Percentiles rank a stretch among this genome's conserved stretches.
These are phyloP conservation scores for Oasisia sp. DNA, from an alignment of 2,888 invertebrate genomes.

Conservation along the genomic window DNA sequence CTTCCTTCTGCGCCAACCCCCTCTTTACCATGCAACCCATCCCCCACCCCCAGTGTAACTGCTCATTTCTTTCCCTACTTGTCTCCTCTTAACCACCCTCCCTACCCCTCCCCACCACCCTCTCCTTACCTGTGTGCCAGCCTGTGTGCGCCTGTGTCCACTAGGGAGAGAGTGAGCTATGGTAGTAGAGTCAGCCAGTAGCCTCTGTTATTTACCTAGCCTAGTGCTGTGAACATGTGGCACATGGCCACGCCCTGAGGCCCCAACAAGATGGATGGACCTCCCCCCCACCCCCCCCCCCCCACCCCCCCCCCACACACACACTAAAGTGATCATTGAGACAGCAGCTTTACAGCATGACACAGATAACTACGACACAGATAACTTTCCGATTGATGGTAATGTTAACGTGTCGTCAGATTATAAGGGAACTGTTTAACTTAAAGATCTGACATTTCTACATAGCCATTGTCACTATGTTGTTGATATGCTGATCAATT, in stretches of 20 bases:
- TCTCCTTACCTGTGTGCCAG: background rate
- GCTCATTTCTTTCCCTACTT: background rate
- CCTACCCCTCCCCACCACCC: background rate
- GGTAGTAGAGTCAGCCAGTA: background rate
- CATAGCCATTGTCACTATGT: too few relatives aligned
- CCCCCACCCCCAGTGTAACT: too few relatives aligned
- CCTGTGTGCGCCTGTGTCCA: background rate
- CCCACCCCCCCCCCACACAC: background rate
- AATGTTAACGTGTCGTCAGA: too few relatives aligned
- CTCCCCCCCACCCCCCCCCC: background rate
- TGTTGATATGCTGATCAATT: too few relatives aligned
- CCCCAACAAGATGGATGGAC: background rate
- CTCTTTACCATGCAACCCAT: background rate
- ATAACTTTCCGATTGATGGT: too few relatives aligned
- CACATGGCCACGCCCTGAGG: background rate
- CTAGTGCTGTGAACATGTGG: background rate
- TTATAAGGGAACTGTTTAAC: too few relatives aligned
- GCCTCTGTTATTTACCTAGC: background rate
- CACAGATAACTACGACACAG: too few relatives aligned
- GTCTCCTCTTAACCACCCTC: background rate
- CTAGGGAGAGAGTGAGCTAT: background rate
- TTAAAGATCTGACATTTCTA: too few relatives aligned
- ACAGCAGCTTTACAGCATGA: background rate
- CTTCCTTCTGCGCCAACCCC: background rate
- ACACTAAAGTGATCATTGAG: conserved; percentile 4